Conservation (phyloP, 2,113 vertebrate species). For the Uropsilus gracilis region DNA sequence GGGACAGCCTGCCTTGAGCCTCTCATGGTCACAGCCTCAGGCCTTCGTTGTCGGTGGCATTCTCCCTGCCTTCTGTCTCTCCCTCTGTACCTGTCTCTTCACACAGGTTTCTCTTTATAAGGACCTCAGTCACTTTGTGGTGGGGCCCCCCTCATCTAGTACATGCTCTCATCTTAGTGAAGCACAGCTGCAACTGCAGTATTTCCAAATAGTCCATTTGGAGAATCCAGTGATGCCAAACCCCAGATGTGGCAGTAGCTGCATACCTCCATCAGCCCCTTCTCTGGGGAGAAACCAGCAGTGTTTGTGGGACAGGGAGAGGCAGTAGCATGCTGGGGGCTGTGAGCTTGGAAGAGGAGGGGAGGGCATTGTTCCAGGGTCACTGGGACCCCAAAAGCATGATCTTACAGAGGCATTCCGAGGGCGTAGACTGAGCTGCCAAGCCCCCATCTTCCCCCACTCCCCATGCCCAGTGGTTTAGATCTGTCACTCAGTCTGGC, state of each 20-base stretch:
- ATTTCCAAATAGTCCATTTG: neutral
- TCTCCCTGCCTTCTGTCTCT: accelerated
- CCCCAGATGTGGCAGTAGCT: neutral
- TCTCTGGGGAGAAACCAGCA: neutral
- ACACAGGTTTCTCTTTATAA: neutral
- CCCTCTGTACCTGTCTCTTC: neutral
- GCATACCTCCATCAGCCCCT: neutral
- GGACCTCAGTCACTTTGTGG: neutral
- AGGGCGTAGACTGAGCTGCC: neutral
- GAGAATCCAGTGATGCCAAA: neutral
- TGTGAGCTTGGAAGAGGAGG: neutral
- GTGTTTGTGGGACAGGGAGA: neutral
- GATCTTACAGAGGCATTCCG: neutral
- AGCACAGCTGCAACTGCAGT: neutral
- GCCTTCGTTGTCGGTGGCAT: neutral
- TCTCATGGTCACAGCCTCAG: neutral
- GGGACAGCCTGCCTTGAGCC: neutral
- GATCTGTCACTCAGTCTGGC: neutral
- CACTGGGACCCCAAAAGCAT: neutral
- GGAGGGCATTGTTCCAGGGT: accelerated
- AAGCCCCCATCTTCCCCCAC: neutral
- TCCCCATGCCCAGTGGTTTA: neutral
- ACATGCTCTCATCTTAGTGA: neutral
- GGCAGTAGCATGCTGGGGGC: too few species aligned
- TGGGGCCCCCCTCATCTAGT: neutral